These are phyloP conservation scores for Indri indri DNA, from an alignment of 2,113 vertebrate genomes.

Conservation along the genomic window DNA sequence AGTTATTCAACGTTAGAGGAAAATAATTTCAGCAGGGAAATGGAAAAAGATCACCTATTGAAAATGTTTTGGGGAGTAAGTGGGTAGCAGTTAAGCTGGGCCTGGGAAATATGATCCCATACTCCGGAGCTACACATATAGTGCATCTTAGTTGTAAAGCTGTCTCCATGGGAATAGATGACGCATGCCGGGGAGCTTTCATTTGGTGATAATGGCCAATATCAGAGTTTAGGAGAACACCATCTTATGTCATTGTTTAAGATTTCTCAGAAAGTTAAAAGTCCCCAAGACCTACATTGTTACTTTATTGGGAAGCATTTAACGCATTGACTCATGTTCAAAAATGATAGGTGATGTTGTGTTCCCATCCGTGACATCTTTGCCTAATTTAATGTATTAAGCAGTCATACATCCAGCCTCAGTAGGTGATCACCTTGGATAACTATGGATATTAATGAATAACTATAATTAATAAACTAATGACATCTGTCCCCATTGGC, in stretches of 20 bases:
- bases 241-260: not conserved
- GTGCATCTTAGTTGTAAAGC: not conserved
- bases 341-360: slow-evolving; percentile 67
- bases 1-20: not conserved
- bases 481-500: slow-evolving; percentile 74
- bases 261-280: slow-evolving; percentile 16
- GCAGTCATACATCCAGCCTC: slow-evolving; percentile 57
- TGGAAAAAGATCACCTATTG: not conserved
- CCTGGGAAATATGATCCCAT: not conserved
- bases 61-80: not conserved
- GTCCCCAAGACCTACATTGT: not conserved
- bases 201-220: not conserved
- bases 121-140: not conserved
- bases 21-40: not conserved
- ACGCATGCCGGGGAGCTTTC: not conserved
- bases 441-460: slow-evolving; percentile 77
- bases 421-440: slow-evolving; percentile 68
- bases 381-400: slow-evolving; percentile 74
- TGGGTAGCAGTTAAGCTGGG: not conserved
- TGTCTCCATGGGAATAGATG: not conserved
- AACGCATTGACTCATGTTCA: slow-evolving; percentile 53
- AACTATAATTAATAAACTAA: slow-evolving; percentile 78
- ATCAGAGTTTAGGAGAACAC: not conserved
- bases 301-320: slow-evolving; percentile 59
- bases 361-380: slow-evolving; percentile 61